These are phyloP conservation scores for Takifugu flavidus DNA, from an alignment of 2,113 vertebrate species.

Conservation along the genomic window DNA sequence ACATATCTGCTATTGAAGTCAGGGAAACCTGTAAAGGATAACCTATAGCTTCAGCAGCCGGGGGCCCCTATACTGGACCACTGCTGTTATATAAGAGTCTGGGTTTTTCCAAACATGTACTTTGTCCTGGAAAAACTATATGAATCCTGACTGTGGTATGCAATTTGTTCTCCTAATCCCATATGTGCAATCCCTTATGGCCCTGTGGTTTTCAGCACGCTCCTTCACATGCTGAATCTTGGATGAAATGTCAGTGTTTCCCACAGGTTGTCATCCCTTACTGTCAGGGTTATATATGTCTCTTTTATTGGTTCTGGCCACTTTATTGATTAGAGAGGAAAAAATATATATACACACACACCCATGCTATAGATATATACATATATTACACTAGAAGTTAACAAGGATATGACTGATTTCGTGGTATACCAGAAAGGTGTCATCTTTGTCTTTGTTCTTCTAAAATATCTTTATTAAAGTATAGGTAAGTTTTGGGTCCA, in stretches of 20 bases:
- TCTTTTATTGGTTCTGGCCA: not conserved
- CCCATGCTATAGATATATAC: conserved; percentile 9
- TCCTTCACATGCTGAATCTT: conserved; percentile 1
- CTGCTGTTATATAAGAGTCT: conserved; percentile 31
- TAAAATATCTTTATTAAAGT: conserved; percentile 49
- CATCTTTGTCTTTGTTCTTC: too few species aligned
- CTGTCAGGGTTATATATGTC: conserved; percentile 1
- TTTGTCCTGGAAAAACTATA: conserved; percentile 41
- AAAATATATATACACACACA: conserved; percentile 21
- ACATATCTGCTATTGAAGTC: conserved; percentile 15
- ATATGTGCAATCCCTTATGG: not conserved
- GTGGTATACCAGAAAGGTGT: too few species aligned
- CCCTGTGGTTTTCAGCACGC: conserved; percentile 5
- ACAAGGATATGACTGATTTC: too few species aligned
- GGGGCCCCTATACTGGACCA: conserved; percentile 16
- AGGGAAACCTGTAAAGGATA: not conserved
- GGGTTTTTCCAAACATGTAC: conserved; percentile 31
- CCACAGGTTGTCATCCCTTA: not conserved
- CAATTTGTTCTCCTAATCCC: conserved; percentile 24
- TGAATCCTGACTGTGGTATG: conserved; percentile 9
- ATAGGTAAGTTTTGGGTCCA: conserved; percentile 50
- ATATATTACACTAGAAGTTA: conserved; percentile 8
- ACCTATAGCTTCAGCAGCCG: conserved; percentile 9
- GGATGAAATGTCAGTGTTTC: not conserved
- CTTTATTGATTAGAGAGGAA: not conserved